phyloP scores from a whole-genome alignment of 2,797 vertebrate species.

The Anas bahamensis region DNA sequence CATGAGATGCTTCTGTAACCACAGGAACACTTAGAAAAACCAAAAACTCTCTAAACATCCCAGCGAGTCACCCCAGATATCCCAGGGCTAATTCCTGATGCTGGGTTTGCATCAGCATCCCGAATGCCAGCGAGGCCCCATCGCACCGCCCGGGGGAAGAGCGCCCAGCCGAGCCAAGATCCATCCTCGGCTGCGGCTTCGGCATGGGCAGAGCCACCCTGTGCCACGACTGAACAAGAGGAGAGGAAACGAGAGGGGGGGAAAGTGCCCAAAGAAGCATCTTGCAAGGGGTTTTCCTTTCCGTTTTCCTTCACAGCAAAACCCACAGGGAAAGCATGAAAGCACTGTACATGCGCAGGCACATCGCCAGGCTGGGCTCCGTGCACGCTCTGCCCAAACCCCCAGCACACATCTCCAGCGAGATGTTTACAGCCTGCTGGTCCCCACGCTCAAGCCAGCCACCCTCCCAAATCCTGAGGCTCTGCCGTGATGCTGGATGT shows the following conservation, averaged over 20 bases:
- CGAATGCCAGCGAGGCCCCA: background rate
- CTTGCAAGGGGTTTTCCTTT: background rate
- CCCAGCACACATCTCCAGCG: background rate
- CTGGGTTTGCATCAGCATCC: slow-evolving; percentile 2
- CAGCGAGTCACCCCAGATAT: slow-evolving; percentile 13
- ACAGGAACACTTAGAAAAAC: slow-evolving; percentile 41
- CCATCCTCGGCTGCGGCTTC: background rate
- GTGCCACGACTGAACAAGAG: background rate
- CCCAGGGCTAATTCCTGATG: slow-evolving; percentile 40
- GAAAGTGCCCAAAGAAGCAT: background rate
- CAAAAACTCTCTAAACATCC: slow-evolving; percentile 53
- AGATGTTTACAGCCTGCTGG: background rate
- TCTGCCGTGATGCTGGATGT: background rate
- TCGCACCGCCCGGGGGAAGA: rapidly evolving
- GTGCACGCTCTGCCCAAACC: background rate
- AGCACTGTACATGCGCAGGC: background rate
- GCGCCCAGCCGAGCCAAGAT: background rate
- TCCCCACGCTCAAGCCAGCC: no score
- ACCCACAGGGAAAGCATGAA: background rate
- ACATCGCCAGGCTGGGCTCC: background rate
- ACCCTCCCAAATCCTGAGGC: background rate
- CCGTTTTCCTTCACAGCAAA: slow-evolving; percentile 23
- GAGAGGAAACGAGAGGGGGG: background rate
- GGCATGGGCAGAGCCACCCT: background rate
- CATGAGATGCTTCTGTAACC: background rate